Evolutionary conservation across 1,140 invertebrate genomes (phyloP).

Genomic region (Ditylenchus dipsaci): DNA sequence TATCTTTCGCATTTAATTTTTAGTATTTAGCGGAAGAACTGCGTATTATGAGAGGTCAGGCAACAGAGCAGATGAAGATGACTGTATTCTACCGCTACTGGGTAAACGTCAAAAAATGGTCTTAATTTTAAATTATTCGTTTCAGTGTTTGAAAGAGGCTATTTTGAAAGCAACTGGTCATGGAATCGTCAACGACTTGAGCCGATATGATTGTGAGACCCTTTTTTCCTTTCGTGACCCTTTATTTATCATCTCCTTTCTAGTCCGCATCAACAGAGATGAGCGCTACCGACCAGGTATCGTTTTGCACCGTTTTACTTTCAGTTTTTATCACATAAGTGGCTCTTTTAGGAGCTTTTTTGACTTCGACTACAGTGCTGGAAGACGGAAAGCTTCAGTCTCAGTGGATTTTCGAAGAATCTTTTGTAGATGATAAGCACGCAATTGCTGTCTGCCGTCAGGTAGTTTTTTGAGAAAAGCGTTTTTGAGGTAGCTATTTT

Average conservation of each 20-base stretch:
- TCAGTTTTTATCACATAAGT: background rate
- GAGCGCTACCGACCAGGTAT: constrained; percentile 40
- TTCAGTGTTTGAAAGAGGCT: constrained; percentile 58
- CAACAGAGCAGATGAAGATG: constrained; percentile 58
- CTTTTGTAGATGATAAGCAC: constrained; percentile 54
- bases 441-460: constrained; percentile 54
- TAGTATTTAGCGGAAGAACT: constrained; percentile 2
- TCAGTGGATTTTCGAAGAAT: constrained; percentile 57
- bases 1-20: background rate
- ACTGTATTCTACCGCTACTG: constrained; percentile 57
- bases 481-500: constrained; percentile 18
- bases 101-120: constrained; percentile 27
- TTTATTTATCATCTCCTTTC: constrained; percentile 21
- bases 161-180: constrained; percentile 56
- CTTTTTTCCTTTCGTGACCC: too few relatives aligned
- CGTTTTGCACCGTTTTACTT: too few relatives aligned
- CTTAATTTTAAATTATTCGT: constrained; percentile 3
- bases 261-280: constrained; percentile 49
- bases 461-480: constrained; percentile 26
- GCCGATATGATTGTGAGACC: constrained; percentile 40
- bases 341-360: constrained; percentile 43
- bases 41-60: constrained; percentile 47
- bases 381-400: constrained; percentile 44
- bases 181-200: constrained; percentile 53
- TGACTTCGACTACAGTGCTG: constrained; percentile 51